Base-by-base conservation (phyloP, 2,113 vertebrate genomes). In the Hemichromis elongatus region DNA sequence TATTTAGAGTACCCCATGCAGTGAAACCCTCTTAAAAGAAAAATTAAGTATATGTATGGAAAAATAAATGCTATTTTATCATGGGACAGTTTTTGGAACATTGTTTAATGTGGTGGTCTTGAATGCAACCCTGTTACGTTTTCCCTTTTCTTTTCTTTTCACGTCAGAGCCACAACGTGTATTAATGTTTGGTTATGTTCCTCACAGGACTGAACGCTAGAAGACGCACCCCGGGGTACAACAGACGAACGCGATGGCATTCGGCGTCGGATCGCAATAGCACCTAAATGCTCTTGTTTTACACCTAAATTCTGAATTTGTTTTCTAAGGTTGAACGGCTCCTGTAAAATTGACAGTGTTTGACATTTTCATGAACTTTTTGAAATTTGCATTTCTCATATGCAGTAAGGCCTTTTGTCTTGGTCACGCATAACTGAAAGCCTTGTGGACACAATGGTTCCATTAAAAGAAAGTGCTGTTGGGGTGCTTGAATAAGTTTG, bases 51-150 rank as follows among this genome's bases (percentile, higher is more conserved):
- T 88, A 92, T 93, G 90, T 91, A 91, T 93, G 83, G 79, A 86
- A 90, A 92, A 92, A 95, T 93, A 95, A 91, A 94, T 88, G 79
- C 92, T 94, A 94, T 93, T 94, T 94, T 93, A 91, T 92, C 89
- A 93, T 83, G 79, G 92, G 88, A 92, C 89, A 85, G 84, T 89
- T 91, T 94, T 94, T 94, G 82, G 90, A 91, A 89, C 87, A 83
- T 77, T 90, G 89, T 94, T 92, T 84, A 89, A 91, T 87, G 81
- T 89, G 87, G 70, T 92, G 89, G 86, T 92, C 83, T 93, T 93
- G 89, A 93, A 93, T 88, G 91, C 91, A 90, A 78, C 85, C 84
- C 84, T 88, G 82, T 86, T 82, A 28, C 30, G 42, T 91, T 90
- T 73, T n/a, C n/a, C n/a, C n/a, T n/a, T 90, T 75, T 80, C 37